Conservation (phyloP, 2,797 vertebrate genomes). For the Pyrocephalus nanus region DNA sequence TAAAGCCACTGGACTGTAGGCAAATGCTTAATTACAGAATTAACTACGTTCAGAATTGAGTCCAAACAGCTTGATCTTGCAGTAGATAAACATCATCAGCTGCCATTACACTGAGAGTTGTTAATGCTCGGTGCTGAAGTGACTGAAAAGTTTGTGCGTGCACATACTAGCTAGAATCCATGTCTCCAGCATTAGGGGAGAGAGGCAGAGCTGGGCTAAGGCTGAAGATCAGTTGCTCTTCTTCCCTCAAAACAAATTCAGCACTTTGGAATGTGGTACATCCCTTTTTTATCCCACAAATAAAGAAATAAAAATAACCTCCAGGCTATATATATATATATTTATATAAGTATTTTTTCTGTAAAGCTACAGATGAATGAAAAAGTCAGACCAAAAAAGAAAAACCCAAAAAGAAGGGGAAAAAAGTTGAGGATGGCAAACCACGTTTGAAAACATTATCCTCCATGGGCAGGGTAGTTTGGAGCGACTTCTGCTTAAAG, state of each 20-base stretch:
- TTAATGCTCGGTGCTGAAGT: background rate
- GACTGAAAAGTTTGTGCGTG: background rate
- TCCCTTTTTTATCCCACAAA: background rate
- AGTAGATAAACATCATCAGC: background rate
- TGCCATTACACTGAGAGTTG: background rate
- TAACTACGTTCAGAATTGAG: background rate
- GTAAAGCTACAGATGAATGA: background rate
- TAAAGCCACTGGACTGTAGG: background rate
- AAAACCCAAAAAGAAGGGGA: background rate
- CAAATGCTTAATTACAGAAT: constrained; percentile 25
- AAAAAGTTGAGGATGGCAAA: background rate
- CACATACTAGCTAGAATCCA: background rate
- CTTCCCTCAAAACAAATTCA: background rate
- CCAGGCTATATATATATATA: background rate
- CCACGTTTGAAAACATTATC: background rate
- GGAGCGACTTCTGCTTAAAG: background rate
- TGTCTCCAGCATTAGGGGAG: rapidly evolving
- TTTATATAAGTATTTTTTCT: background rate
- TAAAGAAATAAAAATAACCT: background rate
- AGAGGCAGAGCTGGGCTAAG: background rate
- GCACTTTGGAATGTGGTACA: background rate
- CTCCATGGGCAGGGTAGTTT: background rate
- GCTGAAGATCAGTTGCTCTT: background rate
- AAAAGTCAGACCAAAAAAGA: background rate
- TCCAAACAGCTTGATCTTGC: constrained; percentile 9